These are phyloP conservation scores for Parus major DNA, from an alignment of 2,113 vertebrate genomes.

Conservation along the genomic window DNA sequence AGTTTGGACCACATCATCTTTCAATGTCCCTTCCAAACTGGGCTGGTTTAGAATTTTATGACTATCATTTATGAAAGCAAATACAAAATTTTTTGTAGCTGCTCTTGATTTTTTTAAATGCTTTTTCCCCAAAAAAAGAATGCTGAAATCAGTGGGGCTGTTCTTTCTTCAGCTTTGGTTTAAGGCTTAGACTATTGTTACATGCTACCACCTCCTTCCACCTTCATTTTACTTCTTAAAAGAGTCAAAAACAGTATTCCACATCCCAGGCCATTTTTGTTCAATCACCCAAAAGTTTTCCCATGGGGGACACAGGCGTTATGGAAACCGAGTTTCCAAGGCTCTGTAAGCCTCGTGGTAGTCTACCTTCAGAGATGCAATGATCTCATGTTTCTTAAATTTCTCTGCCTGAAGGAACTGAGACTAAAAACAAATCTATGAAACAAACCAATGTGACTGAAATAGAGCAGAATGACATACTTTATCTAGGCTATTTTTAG, in stretches of 20 bases:
- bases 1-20: background rate
- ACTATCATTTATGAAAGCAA: background rate
- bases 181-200: background rate
- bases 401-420: slow-evolving; percentile 26
- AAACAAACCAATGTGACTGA: slow-evolving; percentile 37
- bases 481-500: slow-evolving; percentile 47
- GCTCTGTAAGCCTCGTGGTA: background rate
- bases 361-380: background rate
- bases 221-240: background rate
- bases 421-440: slow-evolving; percentile 19
- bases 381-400: slow-evolving; percentile 22
- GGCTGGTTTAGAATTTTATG: background rate
- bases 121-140: fast-evolving
- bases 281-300: background rate
- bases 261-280: background rate
- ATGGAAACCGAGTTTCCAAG: background rate
- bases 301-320: background rate
- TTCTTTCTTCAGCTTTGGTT: background rate
- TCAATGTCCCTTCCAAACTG: background rate
- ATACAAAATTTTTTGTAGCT: background rate
- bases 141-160: background rate
- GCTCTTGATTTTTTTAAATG: background rate
- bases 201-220: background rate
- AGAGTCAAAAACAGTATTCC: background rate
- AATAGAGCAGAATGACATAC: slow-evolving; percentile 53